Evolutionary conservation across 2,113 vertebrate species (phyloP).

Genomic region (Cyprinus carpio): DNA sequence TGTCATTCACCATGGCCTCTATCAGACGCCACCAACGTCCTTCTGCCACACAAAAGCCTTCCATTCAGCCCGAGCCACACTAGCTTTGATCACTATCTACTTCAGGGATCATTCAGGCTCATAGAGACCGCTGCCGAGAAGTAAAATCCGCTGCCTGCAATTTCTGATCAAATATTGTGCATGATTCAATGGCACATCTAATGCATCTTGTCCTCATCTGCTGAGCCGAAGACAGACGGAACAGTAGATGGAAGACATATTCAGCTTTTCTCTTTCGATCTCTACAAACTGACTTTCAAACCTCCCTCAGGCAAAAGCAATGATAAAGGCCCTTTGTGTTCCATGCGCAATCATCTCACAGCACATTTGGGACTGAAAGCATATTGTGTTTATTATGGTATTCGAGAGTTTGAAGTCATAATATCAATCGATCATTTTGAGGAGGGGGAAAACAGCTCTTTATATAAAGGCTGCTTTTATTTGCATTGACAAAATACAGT

Average conservation of each 20-base stretch:
- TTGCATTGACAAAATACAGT: no score
- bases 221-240: neutral
- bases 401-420: neutral
- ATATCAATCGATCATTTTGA: neutral
- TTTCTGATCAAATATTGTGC: constrained; percentile 38
- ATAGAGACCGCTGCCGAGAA: neutral
- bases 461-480: no score
- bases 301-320: neutral
- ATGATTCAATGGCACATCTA: constrained; percentile 15
- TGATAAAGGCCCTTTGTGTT: neutral
- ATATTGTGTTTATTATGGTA: neutral
- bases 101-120: constrained; percentile 18
- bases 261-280: constrained; percentile 13
- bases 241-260: neutral
- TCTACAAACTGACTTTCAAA: constrained; percentile 1
- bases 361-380: neutral
- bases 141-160: constrained; percentile 19
- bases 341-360: neutral
- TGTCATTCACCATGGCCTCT: neutral
- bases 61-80: neutral
- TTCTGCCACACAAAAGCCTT: constrained; percentile 26
- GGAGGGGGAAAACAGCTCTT: neutral
- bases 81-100: constrained; percentile 30
- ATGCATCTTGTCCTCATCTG: constrained; percentile 12
- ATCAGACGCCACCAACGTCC: neutral